Conservation (phyloP, 2,797 vertebrate genomes). For the Myotis vivesi region DNA sequence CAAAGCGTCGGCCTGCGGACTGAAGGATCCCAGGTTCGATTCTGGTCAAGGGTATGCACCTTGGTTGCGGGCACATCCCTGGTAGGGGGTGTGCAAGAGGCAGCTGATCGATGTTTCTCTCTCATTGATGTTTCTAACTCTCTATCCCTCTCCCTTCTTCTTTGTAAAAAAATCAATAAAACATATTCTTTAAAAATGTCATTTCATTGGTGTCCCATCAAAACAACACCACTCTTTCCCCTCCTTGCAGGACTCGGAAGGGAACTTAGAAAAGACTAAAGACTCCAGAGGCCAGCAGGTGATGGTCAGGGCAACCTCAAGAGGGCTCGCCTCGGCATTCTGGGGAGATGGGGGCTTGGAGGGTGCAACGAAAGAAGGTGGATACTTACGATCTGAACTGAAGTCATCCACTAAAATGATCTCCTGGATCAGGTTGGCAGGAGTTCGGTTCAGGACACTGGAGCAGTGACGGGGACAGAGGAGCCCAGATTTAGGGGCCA, state of each 20-base stretch:
- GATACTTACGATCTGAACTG: conserved; percentile 94
- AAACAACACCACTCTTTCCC: background rate
- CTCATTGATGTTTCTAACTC: no score
- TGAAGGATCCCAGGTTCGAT: no score
- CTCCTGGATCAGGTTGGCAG: conserved; percentile 92
- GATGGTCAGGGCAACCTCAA: background rate
- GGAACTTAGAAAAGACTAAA: background rate
- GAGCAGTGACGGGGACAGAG: conserved; percentile 54
- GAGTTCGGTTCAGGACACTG: conserved; percentile 94
- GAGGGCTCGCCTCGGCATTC: background rate
- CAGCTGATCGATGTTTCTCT: no score
- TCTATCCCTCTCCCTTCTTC: no score
- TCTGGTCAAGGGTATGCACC: no score
- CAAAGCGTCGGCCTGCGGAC: no score
- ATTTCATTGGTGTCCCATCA: background rate
- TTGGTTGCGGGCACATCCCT: no score
- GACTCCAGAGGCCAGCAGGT: background rate
- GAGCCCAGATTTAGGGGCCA: background rate
- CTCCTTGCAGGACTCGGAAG: background rate
- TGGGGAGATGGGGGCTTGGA: background rate
- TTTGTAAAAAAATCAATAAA: no score
- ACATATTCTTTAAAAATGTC: background rate
- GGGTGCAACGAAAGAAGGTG: background rate
- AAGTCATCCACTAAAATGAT: conserved; percentile 98
- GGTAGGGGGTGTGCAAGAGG: no score